These are phyloP conservation scores for Nibea albiflora DNA, from an alignment of 2,113 vertebrate species.

Conservation along the genomic window DNA sequence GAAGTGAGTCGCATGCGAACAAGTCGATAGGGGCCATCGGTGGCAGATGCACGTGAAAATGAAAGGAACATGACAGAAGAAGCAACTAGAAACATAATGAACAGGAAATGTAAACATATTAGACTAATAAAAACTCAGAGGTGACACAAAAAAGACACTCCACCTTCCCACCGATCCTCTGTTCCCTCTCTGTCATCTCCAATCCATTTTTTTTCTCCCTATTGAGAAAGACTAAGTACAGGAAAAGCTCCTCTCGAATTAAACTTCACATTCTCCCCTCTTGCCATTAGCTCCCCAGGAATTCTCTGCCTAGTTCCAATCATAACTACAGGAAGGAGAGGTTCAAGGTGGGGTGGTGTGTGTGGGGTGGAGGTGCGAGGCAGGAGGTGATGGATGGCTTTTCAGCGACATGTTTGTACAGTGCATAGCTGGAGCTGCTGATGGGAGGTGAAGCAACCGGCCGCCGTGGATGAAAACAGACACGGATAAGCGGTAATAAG, in stretches of 20 bases:
- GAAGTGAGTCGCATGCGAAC: background rate
- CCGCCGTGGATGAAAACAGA: constrained; percentile 53
- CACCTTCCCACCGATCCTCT: background rate
- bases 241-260: constrained; percentile 49
- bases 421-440: constrained; percentile 69
- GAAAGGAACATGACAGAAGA: background rate
- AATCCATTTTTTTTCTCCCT: background rate
- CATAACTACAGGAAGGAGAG: constrained; percentile 66
- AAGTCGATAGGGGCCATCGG: constrained; percentile 17
- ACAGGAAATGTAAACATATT: background rate
- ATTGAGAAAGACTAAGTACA: background rate
- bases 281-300: constrained; percentile 50
- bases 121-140: background rate
- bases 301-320: constrained; percentile 66
- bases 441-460: constrained; percentile 26
- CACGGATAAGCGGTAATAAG: constrained; percentile 3
- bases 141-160: background rate
- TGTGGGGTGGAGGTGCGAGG: background rate
- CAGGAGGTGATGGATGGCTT: constrained; percentile 76
- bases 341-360: background rate
- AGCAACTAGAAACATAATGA: background rate
- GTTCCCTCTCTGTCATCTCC: background rate
- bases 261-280: constrained; percentile 47
- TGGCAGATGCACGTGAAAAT: background rate
- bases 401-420: constrained; percentile 70